Base-by-base conservation (phyloP, 1,140 invertebrate genomes). In the Chironomus tepperi region DNA sequence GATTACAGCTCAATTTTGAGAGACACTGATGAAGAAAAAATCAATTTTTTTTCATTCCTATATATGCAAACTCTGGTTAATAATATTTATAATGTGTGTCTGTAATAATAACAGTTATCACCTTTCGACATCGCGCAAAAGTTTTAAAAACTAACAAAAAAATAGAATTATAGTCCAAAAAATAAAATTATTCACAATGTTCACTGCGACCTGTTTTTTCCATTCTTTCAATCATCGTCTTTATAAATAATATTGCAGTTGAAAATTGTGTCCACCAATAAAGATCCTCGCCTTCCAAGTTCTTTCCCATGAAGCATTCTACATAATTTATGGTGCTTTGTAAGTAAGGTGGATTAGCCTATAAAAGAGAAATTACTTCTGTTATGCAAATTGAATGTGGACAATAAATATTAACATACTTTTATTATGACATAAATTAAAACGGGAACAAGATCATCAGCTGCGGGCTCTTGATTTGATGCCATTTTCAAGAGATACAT, bases 181-280 rank as follows among this genome's bases (percentile, higher is more conserved):
- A 57, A 15, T 15, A 57, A 57, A 57, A 15, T 19, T 70, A 18
- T 70, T 70, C 7, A 19, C 16, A 70, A 18, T 18, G 7, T 70
- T 70, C 19, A 70, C 19, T 18, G 10, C 18, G 65, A 19, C 65
- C 65, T 70, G 65, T 70, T 70, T 70, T 70, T 19, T 70, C 65
- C 65, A 21, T 70, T 70, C 65, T 18, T 70, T 70, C 65, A 70
- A 70, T 70, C 95, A 98, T 97, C 70, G 94, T 98, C 86, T 99
- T 99, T 78, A 98, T 98, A 84, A 97, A 98, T 84, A 98, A 95
- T 43, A 98, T 93, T 9, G 96, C 95, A 0, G 96, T 93, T 77
- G 92, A 94, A 83, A 99, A 98, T 82, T 98, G 96, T 64, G 95
- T 97, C 97, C 97, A 99, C 90, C 96, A 98, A 84, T 98, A 99